phyloP scores from a whole-genome alignment of 2,113 vertebrate species.

The Datnioides undecimradiatus region DNA sequence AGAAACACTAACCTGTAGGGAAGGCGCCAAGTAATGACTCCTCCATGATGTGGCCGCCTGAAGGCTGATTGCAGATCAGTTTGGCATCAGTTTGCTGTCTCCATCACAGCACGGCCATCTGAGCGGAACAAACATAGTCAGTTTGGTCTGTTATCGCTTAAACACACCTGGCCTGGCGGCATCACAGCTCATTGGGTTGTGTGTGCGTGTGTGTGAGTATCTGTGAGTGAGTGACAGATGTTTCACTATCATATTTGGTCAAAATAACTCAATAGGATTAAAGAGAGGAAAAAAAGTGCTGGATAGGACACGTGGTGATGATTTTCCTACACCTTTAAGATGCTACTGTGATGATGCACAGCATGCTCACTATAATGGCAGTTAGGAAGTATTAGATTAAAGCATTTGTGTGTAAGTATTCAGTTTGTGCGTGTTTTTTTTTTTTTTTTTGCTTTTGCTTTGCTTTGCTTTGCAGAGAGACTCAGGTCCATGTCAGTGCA shows the following conservation, averaged over 20 bases:
- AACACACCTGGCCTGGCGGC: slow-evolving; percentile 59
- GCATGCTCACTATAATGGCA: not conserved
- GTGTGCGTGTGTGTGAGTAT: slow-evolving; percentile 9
- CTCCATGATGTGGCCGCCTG: slow-evolving; percentile 19
- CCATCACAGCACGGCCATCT: slow-evolving; percentile 41
- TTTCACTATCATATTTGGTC: slow-evolving; percentile 31
- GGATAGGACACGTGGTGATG: not conserved
- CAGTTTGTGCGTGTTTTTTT: not conserved
- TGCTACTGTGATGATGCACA: not conserved
- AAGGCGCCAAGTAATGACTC: slow-evolving; percentile 34
- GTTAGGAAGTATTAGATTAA: not conserved
- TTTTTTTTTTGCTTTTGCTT: too few species aligned
- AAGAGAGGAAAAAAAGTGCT: not conserved
- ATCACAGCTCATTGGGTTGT: not conserved
- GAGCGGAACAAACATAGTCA: slow-evolving; percentile 52
- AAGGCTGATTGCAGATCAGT: slow-evolving; percentile 69
- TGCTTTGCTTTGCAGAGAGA: slow-evolving; percentile 3
- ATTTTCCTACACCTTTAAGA: slow-evolving; percentile 31
- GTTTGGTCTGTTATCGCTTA: slow-evolving; percentile 63
- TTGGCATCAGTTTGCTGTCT: slow-evolving; percentile 57
- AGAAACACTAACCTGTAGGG: slow-evolving; percentile 21
- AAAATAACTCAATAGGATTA: slow-evolving; percentile 36
- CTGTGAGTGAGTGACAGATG: slow-evolving; percentile 40
- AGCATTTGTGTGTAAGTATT: slow-evolving; percentile 18
- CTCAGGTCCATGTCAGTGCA: not conserved